phyloP scores from a whole-genome alignment of 2,797 vertebrate species.

The Sebastes dallii region DNA sequence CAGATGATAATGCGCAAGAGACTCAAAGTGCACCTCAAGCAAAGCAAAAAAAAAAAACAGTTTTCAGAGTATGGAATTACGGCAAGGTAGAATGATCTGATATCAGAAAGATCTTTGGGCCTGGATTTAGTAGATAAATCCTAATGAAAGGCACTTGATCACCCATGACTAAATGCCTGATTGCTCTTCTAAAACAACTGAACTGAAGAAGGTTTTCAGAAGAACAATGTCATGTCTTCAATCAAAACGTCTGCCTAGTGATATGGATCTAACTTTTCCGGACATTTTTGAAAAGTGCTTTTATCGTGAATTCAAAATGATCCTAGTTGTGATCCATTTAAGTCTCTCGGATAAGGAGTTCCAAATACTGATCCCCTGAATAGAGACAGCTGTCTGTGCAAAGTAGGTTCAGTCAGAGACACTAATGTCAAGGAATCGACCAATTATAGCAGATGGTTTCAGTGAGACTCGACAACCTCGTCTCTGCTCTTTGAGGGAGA shows the following conservation, averaged over 20 bases:
- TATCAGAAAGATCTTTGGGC: neutral
- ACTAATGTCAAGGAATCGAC: neutral
- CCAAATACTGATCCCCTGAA: neutral
- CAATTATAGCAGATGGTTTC: neutral
- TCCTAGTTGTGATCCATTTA: neutral
- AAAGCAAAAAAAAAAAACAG: neutral
- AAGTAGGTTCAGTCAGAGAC: neutral
- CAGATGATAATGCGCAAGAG: conserved; percentile 22
- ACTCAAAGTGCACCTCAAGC: conserved; percentile 5
- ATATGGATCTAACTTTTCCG: neutral
- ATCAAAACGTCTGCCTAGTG: neutral
- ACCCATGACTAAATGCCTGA: neutral
- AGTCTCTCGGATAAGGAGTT: neutral
- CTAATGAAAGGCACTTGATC: conserved; percentile 8
- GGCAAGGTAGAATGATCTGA: neutral
- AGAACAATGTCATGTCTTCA: neutral
- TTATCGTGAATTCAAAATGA: neutral
- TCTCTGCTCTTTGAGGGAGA: neutral
- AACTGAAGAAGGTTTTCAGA: neutral
- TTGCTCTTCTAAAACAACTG: neutral
- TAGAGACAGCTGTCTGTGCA: neutral
- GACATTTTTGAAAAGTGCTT: neutral
- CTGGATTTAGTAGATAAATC: neutral
- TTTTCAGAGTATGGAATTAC: neutral
- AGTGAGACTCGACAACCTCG: neutral